phyloP scores from a whole-genome alignment of 2,888 invertebrate species.

The Siphlonurus alternatus region DNA sequence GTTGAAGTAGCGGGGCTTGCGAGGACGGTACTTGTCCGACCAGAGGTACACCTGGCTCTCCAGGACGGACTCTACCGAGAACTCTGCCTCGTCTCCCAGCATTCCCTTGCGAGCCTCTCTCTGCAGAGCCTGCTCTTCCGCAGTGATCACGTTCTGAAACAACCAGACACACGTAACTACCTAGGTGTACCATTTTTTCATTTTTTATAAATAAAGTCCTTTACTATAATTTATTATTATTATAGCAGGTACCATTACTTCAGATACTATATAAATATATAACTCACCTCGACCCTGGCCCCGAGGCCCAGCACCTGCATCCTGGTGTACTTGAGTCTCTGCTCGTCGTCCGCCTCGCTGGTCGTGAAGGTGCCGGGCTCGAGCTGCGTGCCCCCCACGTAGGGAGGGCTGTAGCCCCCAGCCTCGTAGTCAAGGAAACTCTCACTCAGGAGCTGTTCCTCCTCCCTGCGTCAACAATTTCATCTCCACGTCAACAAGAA shows the following conservation, averaged over 20 bases:
- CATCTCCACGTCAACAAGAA: constrained; percentile 11
- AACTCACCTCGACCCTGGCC: constrained; percentile 30
- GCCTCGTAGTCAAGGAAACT: constrained; percentile 50
- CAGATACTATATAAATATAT: no score
- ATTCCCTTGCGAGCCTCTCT: constrained; percentile 70
- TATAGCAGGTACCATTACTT: neutral
- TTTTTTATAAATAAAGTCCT: neutral
- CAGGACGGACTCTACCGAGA: constrained; percentile 75
- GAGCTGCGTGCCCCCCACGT: constrained; percentile 41
- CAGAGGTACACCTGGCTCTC: constrained; percentile 80
- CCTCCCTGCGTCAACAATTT: constrained; percentile 29
- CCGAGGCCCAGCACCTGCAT: constrained; percentile 44
- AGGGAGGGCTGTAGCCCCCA: constrained; percentile 75
- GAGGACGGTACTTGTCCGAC: constrained; percentile 95
- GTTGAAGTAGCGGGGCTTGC: constrained; percentile 97
- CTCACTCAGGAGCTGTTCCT: constrained; percentile 30
- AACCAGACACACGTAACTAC: neutral
- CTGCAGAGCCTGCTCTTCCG: constrained; percentile 50
- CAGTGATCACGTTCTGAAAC: constrained; percentile 30
- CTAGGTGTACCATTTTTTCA: no score
- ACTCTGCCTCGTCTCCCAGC: constrained; percentile 73
- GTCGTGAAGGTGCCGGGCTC: constrained; percentile 62
- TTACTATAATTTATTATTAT: neutral
- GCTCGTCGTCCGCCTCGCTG: constrained; percentile 56
- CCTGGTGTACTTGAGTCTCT: constrained; percentile 55